phyloP scores from a whole-genome alignment of 2,797 vertebrate genomes.

The Anguilla anguilla region DNA sequence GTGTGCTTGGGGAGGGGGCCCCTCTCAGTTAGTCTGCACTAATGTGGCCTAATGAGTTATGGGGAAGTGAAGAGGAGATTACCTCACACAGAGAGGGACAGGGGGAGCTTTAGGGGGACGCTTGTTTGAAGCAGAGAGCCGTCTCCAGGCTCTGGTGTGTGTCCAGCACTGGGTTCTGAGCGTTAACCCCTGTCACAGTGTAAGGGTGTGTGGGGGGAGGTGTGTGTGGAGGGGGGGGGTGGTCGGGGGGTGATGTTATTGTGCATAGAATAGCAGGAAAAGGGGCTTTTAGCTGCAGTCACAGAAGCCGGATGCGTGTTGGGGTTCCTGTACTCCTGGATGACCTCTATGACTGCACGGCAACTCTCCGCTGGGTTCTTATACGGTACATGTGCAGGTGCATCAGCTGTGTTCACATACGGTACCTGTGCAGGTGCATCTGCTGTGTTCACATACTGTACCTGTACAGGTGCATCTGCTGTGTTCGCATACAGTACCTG shows the following conservation, averaged over 20 bases:
- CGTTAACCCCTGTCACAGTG: background rate
- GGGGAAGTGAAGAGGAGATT: background rate
- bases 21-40: background rate
- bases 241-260: background rate
- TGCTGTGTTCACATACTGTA: too few relatives aligned
- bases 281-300: background rate
- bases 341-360: background rate
- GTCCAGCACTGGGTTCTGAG: background rate
- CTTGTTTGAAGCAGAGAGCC: background rate
- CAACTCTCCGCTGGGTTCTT: too few relatives aligned
- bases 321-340: background rate
- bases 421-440: too few relatives aligned
- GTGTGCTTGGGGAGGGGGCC: background rate
- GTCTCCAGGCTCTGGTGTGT: background rate
- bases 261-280: background rate
- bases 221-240: background rate
- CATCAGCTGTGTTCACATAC: too few relatives aligned
- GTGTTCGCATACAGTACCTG: too few relatives aligned
- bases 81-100: background rate
- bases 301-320: background rate
- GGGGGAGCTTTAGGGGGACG: too few relatives aligned
- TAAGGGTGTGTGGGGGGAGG: background rate
- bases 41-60: background rate
- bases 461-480: too few relatives aligned
- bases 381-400: too few relatives aligned